Evolutionary conservation across 2,797 vertebrate species (phyloP).

Genomic region (Phaenicophaeus curvirostris): DNA sequence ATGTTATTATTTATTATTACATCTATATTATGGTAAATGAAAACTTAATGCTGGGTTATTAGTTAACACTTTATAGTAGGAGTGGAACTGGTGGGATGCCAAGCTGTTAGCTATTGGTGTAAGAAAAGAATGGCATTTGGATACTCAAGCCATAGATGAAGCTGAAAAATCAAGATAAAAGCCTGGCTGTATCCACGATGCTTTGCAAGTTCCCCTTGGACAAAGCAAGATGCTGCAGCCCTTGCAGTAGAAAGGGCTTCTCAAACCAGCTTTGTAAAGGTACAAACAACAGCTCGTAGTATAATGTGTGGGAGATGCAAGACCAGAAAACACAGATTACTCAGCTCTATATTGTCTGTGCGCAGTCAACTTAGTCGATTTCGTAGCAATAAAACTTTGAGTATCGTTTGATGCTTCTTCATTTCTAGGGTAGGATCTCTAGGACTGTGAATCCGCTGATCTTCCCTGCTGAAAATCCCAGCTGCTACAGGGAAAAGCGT

Average conservation of each 20-base stretch:
- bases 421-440: background rate
- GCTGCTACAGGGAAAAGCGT: background rate
- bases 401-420: background rate
- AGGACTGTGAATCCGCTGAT: background rate
- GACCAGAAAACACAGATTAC: background rate
- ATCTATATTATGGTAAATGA: too few species aligned
- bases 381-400: background rate
- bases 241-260: too few species aligned
- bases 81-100: background rate
- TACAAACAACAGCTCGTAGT: background rate
- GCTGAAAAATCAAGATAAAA: background rate
- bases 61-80: too few species aligned
- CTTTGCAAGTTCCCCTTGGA: background rate
- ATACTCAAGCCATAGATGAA: background rate
- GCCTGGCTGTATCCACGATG: fast-evolving
- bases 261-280: too few species aligned
- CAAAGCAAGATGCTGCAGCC: background rate
- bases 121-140: background rate
- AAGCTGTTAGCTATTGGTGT: too few species aligned
- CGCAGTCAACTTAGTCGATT: background rate
- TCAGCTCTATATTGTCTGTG: fast-evolving
- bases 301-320: background rate
- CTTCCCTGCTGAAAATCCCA: background rate
- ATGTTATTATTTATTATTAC: too few species aligned
- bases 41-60: too few species aligned